phyloP scores from a whole-genome alignment of 2,797 vertebrate genomes.

The Pseudochirops corinnae region DNA sequence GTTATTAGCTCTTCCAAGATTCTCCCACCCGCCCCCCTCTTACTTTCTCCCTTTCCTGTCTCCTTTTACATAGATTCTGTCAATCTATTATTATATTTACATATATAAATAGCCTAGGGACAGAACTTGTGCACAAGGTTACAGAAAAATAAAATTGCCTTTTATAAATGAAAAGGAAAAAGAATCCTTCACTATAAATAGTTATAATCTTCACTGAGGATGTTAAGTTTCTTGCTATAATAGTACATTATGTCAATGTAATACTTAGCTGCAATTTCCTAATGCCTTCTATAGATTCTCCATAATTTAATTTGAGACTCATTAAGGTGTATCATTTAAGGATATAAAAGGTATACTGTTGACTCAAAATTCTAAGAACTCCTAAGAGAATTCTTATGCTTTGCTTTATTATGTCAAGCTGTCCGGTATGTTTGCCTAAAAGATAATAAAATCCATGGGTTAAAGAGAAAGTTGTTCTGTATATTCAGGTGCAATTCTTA shows the following conservation, averaged over 20 bases:
- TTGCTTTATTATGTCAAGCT: constrained; percentile 23
- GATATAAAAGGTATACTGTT: neutral
- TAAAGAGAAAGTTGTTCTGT: constrained; percentile 40
- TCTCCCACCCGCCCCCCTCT: neutral
- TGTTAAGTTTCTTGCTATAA: neutral
- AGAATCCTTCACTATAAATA: constrained; percentile 13
- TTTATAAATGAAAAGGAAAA: constrained; percentile 11
- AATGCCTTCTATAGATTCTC: constrained; percentile 11
- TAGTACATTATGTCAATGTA: neutral
- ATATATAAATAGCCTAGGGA: constrained; percentile 28
- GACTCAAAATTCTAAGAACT: constrained; percentile 23
- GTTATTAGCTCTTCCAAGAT: neutral
- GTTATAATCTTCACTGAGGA: neutral
- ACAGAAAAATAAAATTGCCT: neutral
- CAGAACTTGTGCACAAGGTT: neutral
- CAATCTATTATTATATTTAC: neutral
- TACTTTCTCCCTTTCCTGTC: constrained; percentile 9
- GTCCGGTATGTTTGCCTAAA: constrained; percentile 35
- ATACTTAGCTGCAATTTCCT: constrained; percentile 59
- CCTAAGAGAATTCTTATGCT: constrained; percentile 42
- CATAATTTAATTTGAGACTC: constrained; percentile 21
- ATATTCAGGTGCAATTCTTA: constrained; percentile 26
- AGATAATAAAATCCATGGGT: neutral
- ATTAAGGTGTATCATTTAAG: neutral
- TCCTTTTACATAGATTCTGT: constrained; percentile 9